Evolutionary conservation across 2,888 invertebrate species (phyloP).

Genomic region (Baccha elongata): DNA sequence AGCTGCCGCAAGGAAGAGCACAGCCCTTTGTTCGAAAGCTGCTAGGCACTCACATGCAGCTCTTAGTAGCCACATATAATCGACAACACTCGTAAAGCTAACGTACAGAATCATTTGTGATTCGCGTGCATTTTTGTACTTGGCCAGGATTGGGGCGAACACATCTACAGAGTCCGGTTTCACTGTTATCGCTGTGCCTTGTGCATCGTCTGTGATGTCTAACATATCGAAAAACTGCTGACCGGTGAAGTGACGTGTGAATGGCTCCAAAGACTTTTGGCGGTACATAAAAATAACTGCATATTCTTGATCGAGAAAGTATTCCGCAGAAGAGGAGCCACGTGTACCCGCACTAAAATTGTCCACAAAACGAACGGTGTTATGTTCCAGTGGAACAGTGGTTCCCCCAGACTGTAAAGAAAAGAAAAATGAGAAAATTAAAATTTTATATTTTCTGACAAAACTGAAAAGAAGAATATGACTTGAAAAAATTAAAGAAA

Average conservation of each 20-base stretch:
- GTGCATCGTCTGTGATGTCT: constrained; percentile 84
- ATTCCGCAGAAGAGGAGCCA: constrained; percentile 97
- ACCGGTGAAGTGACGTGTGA: constrained; percentile 92
- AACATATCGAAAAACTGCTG: constrained; percentile 92
- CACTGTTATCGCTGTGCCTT: constrained; percentile 87
- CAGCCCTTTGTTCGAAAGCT: constrained; percentile 86
- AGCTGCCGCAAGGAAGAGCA: constrained; percentile 98
- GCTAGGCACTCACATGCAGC: constrained; percentile 91
- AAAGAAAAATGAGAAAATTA: constrained; percentile 16
- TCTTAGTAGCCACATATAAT: constrained; percentile 95
- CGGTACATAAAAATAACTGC: constrained; percentile 97
- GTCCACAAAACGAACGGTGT: constrained; percentile 98
- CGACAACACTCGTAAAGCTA: constrained; percentile 92
- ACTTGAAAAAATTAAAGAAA: no score
- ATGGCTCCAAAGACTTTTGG: constrained; percentile 94
- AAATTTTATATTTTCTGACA: not conserved
- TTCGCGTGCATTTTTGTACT: constrained; percentile 91
- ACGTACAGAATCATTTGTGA: constrained; percentile 89
- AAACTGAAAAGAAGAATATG: not conserved
- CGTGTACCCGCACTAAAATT: constrained; percentile 99
- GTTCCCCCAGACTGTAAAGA: constrained; percentile 94
- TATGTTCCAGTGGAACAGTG: constrained; percentile 97
- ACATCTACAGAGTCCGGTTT: constrained; percentile 89
- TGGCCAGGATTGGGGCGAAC: constrained; percentile 87
- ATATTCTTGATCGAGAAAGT: constrained; percentile 94